Evolutionary conservation across 1,140 invertebrate species (phyloP), one percentile per base, ranked within the genome.

Genomic region (Zaprionus vittiger): DNA sequence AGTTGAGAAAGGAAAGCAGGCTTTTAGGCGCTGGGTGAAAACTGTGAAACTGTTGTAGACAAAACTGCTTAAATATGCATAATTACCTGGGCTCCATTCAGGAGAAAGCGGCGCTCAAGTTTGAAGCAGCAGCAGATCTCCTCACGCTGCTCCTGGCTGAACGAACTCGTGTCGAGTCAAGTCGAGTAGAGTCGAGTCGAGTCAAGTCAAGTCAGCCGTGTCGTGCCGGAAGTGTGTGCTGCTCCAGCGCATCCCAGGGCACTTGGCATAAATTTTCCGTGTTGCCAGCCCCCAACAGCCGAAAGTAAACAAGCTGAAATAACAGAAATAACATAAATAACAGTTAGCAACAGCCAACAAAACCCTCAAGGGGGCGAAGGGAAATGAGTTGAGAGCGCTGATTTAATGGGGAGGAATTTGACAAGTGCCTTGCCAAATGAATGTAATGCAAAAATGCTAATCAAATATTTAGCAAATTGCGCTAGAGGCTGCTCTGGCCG

Each of bases 21-120:
- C 28, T 28, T 31, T 31, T 31, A 31, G 28, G 28, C 28, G 28
- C 28, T 77, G 74, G 75, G 77, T 69, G 84, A 89, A 87, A 87
- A 87, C 81, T 78, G 71, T 78, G 71, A 65, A 41, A 41, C 38
- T 41, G 38, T 41, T 82, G 79, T 91, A 90, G 82, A 90, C 86
- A 90, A 89, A 85, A 90, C 85, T 90, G 86, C 79, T 90, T 90
- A 91, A 90, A 90, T 89, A 89, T 90, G 85, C 85, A 90, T 90
- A 90, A 90, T 90, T 90, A 90, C 85, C 85, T 90, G 79, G 73
- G 73, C 83, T 34, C 9, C 31, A 34, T 34, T 34, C 31, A 34
- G 76, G 72, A 68, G 62, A 63, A 47, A 22, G 14, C 47, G 34
- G 34, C 28, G 34, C 63, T 63, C 73, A 52, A 73, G 64, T 49